Conservation (phyloP, 23 tunicate genomes). For the Styela plicata region DNA sequence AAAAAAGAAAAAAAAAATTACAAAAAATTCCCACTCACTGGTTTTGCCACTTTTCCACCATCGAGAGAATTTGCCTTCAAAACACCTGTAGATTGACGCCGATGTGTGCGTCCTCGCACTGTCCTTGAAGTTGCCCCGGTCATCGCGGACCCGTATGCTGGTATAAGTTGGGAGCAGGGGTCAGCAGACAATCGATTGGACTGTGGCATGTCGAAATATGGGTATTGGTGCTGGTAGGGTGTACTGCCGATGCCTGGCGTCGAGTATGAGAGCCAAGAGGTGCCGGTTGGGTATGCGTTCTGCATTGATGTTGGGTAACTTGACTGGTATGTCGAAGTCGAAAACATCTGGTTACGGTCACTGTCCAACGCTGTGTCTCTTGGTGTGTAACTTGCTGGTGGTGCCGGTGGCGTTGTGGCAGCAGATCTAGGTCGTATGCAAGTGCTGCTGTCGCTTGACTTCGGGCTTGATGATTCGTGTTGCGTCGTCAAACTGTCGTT, state of each 20-base stretch:
- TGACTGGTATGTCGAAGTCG: not conserved
- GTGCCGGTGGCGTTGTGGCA: conserved; percentile 8
- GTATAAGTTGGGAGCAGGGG: conserved; percentile 4
- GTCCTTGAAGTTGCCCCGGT: not conserved
- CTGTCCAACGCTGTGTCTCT: not conserved
- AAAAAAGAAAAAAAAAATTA: no score
- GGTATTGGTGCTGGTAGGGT: conserved; percentile 25
- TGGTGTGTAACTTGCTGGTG: not conserved
- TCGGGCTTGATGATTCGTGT: conserved; percentile 16
- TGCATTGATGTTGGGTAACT: not conserved
- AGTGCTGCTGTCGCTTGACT: conserved; percentile 9
- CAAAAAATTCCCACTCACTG: no score
- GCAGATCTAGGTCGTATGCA: conserved; percentile 11
- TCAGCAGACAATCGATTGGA: not conserved
- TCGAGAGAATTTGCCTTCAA: conserved; percentile 17
- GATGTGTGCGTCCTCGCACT: conserved; percentile 14
- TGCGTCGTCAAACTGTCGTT: conserved; percentile 10
- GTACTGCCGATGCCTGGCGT: conserved; percentile 5
- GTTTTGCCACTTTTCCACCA: not conserved
- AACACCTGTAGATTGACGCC: conserved; percentile 21
- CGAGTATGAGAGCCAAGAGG: conserved; percentile 9
- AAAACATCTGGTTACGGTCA: not conserved
- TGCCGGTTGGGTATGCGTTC: not conserved
- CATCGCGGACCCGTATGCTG: not conserved
- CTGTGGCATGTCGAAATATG: conserved; percentile 1